These are phyloP conservation scores for Allacma fusca DNA, from an alignment of 2,888 invertebrate genomes.

Conservation along the genomic window DNA sequence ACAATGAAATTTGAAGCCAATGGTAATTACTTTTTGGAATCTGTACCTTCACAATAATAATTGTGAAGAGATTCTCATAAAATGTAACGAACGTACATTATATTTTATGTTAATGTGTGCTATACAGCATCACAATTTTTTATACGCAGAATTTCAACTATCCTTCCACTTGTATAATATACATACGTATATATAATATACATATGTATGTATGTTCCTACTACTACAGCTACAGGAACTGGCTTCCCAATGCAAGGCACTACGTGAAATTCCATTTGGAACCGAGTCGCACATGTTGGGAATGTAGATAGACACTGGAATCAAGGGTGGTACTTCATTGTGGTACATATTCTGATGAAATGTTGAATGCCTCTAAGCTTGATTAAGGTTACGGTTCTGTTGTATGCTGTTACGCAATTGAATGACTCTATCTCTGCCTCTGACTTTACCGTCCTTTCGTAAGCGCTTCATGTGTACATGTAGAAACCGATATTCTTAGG, in stretches of 20 bases:
- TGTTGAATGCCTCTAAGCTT: not conserved
- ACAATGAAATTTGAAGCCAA: not conserved
- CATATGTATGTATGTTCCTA: too few relatives aligned
- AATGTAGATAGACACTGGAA: not conserved
- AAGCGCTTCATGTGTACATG: too few relatives aligned
- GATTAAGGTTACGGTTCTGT: not conserved
- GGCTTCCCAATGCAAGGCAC: too few relatives aligned
- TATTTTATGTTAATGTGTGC: not conserved
- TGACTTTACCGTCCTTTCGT: too few relatives aligned
- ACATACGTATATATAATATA: too few relatives aligned
- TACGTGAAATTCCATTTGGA: too few relatives aligned
- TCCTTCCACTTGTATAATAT: too few relatives aligned
- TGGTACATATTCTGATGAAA: conserved; percentile 7
- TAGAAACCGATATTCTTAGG: not conserved
- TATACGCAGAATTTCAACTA: too few relatives aligned
- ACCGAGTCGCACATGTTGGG: too few relatives aligned
- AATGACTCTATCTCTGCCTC: not conserved
- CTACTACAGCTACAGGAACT: too few relatives aligned
- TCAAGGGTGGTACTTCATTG: not conserved
- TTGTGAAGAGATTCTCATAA: conserved; percentile 11
- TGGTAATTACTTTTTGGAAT: not conserved
- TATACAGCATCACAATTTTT: not conserved
- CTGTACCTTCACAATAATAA: conserved; percentile 11
- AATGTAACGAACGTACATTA: not conserved
- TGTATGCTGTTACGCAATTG: not conserved